Base-by-base conservation (phyloP, 2,888 invertebrate species). In the Copidosoma aretas region DNA sequence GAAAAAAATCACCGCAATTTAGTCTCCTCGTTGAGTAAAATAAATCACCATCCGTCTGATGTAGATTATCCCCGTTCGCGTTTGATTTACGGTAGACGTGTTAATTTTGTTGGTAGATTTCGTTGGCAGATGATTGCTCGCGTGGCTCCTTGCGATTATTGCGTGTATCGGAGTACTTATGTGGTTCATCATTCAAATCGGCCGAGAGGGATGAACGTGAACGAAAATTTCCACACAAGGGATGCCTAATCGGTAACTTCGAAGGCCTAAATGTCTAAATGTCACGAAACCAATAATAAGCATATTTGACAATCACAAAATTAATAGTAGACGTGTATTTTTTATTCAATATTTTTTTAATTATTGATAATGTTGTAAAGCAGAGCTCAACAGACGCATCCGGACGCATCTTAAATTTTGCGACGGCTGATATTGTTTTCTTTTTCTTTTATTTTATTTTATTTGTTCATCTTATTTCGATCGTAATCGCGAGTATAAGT, bases 261-360 rank as follows among this genome's bases (percentile, higher is more conserved):
- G 64, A 54, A 68, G 62, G 62, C 52, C 59, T 59, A 71, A 62
- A 57, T 60, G 52, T 71, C 59, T 63, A 39, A 63, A 59, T 56
- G 24, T 65, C 65, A 63, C 24, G 21, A 70, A 67, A 71, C 67
- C 60, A 71, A 71, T 65, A 71, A 67, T 65, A 67, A 71, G 59
- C 60, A 68, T 59, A 58, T 68, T 62, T 71, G 64, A 71, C 64
- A 65, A 71, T 71, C 67, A 68, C 59, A 12, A 57, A 39, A 49
- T 70, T 70, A 59, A 51, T 56, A 59, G 51, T 65, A 58, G 53
- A 12, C 25, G 61, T n/a, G n/a, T 19, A 54, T 60, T 59, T 32
- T 3, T 32, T 54, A 60, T 68, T 64, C 21, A 54, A 52, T 39
- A 49, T 64, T 64, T 64, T 60, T 60, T 60, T 25, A 60, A 60